phyloP scores from a whole-genome alignment of 2,888 invertebrate genomes.

The Eristalis intricaria region DNA sequence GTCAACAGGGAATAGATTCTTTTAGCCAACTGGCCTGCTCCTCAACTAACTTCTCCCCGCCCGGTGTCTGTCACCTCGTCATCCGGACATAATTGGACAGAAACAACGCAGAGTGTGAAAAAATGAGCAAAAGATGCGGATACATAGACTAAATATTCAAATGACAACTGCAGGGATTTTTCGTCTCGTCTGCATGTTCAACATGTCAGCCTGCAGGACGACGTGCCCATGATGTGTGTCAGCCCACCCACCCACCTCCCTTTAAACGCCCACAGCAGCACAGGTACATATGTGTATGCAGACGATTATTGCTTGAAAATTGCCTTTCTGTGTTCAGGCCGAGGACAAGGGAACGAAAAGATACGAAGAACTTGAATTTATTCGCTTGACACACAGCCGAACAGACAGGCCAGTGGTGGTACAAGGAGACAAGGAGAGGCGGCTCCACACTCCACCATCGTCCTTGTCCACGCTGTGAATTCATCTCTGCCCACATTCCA shows the following conservation, averaged over 20 bases:
- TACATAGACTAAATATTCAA: background rate
- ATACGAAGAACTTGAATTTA: background rate
- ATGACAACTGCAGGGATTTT: constrained; percentile 52
- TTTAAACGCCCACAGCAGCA: background rate
- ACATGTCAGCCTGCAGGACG: constrained; percentile 16
- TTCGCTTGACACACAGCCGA: background rate
- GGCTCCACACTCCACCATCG: no score
- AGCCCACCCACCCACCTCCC: background rate
- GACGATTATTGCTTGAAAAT: constrained; percentile 17
- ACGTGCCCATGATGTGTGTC: background rate
- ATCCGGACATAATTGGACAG: constrained; percentile 9
- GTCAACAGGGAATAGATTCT: background rate
- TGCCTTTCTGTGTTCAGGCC: constrained; percentile 10
- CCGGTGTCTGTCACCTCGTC: background rate
- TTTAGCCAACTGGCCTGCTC: background rate
- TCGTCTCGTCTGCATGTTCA: constrained; percentile 32
- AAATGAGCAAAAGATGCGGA: background rate
- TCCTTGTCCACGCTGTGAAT: background rate
- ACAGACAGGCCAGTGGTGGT: background rate
- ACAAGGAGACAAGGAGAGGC: background rate
- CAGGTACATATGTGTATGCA: background rate
- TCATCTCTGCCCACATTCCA: background rate
- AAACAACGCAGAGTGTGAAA: background rate
- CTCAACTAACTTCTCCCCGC: background rate
- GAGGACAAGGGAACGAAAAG: background rate